These are phyloP conservation scores for Mobula birostris DNA, from an alignment of 2,113 vertebrate species.

Conservation along the genomic window DNA sequence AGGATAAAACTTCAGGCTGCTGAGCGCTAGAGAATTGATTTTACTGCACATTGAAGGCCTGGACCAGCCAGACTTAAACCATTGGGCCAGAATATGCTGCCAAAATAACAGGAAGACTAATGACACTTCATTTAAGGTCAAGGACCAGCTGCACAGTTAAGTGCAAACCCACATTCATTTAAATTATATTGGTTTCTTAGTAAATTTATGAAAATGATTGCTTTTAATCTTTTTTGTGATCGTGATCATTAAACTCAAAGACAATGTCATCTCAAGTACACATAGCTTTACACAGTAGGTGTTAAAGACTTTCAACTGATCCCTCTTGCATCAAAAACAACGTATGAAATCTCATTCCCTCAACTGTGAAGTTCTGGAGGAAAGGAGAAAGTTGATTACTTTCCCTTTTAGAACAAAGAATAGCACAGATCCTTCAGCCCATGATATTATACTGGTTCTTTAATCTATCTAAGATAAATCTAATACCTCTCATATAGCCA, in stretches of 20 bases:
- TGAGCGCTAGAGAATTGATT: not conserved
- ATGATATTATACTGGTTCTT: too few species aligned
- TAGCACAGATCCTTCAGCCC: too few species aligned
- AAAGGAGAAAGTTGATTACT: not conserved
- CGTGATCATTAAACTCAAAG: not conserved
- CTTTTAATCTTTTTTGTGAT: not conserved
- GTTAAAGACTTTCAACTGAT: not conserved
- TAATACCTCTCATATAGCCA: too few species aligned
- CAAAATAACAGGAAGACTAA: not conserved
- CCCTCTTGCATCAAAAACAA: not conserved
- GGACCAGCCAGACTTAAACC: not conserved
- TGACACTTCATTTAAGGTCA: not conserved
- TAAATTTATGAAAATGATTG: not conserved
- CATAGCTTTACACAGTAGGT: not conserved
- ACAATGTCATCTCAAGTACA: not conserved
- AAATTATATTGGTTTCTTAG: too few species aligned
- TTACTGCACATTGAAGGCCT: not conserved
- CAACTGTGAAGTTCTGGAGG: too few species aligned
- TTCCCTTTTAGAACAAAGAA: not conserved
- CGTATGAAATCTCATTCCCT: not conserved
- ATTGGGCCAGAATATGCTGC: not conserved
- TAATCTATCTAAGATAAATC: too few species aligned
- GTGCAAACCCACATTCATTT: not conserved
- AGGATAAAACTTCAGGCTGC: not conserved
- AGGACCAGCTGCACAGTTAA: not conserved